Evolutionary conservation across 92 coral and sea anemone genomes (phyloP).

Genomic region (Heliopora coerulea): DNA sequence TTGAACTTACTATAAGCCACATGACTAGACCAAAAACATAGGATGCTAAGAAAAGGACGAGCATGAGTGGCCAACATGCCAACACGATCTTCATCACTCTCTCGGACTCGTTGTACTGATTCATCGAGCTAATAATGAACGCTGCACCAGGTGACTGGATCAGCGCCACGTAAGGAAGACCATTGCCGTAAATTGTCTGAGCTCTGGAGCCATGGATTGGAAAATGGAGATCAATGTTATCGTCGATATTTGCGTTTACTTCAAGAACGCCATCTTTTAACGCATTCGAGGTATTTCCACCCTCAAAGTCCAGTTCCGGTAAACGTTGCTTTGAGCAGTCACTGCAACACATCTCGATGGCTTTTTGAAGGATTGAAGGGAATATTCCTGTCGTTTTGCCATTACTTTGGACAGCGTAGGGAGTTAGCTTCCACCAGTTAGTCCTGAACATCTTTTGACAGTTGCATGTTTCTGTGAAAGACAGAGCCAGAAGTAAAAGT

Average conservation of each 20-base stretch:
- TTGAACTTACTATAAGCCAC: slow-evolving; percentile 26
- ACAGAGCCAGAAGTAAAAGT: too few species aligned
- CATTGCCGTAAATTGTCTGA: slow-evolving; percentile 5
- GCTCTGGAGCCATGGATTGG: slow-evolving; percentile 14
- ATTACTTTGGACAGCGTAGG: slow-evolving; percentile 51
- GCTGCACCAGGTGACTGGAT: slow-evolving; percentile 32
- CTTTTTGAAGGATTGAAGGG: slow-evolving; percentile 61
- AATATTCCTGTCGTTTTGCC: slow-evolving; percentile 68
- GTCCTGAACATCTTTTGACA: slow-evolving; percentile 69
- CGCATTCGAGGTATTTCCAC: background rate
- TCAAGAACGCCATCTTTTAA: slow-evolving; percentile 20
- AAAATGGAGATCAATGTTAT: slow-evolving; percentile 19
- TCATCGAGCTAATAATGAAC: slow-evolving; percentile 10
- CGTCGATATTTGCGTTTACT: background rate
- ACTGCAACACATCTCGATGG: slow-evolving; percentile 28
- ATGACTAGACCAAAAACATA: slow-evolving; percentile 26
- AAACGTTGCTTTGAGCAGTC: background rate
- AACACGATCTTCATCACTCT: slow-evolving; percentile 1
- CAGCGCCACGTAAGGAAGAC: slow-evolving; percentile 21
- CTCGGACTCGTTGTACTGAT: slow-evolving; percentile 12
- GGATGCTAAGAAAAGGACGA: slow-evolving; percentile 1
- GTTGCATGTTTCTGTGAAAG: slow-evolving; percentile 74
- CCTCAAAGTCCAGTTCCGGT: slow-evolving; percentile 4
- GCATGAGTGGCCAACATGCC: background rate
- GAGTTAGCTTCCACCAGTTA: slow-evolving; percentile 85